Percentiles rank a stretch among this genome's conserved stretches.
Evolutionary conservation across 2,797 vertebrate genomes (phyloP).

Genomic region (Scleropages formosus): DNA sequence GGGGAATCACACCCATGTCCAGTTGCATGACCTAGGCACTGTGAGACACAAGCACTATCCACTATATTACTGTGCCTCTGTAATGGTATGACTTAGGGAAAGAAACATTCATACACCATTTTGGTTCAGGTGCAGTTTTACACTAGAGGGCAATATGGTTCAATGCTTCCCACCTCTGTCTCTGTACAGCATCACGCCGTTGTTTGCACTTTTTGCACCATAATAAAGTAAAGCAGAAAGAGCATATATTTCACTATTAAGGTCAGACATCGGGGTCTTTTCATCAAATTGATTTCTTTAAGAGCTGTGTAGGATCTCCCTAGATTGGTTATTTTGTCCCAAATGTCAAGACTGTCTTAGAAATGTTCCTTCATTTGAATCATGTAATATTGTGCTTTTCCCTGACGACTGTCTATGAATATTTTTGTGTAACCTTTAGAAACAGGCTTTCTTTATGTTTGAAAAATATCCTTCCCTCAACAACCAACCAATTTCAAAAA

Average conservation of each 20-base stretch:
- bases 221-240: neutral
- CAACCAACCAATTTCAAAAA: constrained; percentile 1
- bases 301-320: neutral
- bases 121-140: constrained; percentile 5
- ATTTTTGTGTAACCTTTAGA: neutral
- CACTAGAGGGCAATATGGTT: constrained; percentile 25
- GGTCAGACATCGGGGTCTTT: constrained; percentile 1
- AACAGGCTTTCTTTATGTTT: neutral
- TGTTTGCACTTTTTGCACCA: neutral
- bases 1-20: too few species aligned
- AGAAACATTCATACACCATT: neutral
- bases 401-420: neutral
- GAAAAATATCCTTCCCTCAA: too few species aligned
- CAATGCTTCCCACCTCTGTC: neutral
- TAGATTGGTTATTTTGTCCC: neutral
- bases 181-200: neutral
- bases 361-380: neutral
- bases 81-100: too few species aligned
- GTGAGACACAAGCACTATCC: too few species aligned
- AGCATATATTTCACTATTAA: neutral
- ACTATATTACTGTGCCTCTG: too few species aligned
- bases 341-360: constrained; percentile 9
- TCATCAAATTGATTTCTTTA: neutral
- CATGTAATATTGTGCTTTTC: neutral
- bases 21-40: too few species aligned